Evolutionary conservation across 2,797 vertebrate species (phyloP), one percentile per base, ranked within the genome.

Genomic region (Lithobates sylvaticus): DNA sequence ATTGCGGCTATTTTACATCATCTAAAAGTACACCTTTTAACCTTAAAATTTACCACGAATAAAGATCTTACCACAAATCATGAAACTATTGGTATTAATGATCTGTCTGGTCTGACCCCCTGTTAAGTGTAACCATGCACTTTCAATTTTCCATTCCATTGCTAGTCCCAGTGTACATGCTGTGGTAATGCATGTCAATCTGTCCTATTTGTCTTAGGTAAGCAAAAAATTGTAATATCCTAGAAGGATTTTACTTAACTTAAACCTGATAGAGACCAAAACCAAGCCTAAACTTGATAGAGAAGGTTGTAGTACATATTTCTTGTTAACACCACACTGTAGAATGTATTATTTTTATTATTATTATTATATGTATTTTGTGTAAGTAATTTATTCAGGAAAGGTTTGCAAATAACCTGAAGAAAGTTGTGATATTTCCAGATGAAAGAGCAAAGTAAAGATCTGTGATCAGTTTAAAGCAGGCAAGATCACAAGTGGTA

Each of bases 31-130:
- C 86, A 83, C 81, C 81, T 88, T 81, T 73, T 85, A 89, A 90
- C 88, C 84, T 80, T 83, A 67, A 85, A 75, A 84, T 88, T 90
- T 88, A 91, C 84, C 89, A 88, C 72, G 79, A 18, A 76, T 85
- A 74, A 86, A 90, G 86, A 39, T 84, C 87, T 89, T 76, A 88
- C 89, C 86, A 83, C 84, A 89, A 84, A 36, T 69, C 42, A 61
- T 78, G 83, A 77, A 85, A 74, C 80, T 89, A 71, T 76, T 85
- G 72, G 88, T 84, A 44, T 12, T 83, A 86, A 88, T 67, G 68
- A 91, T 84, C 84, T 47, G 88, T 86, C 84, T 88, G 86, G 82
- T 86, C 74, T 84, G 72, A 90, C 80, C 86, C 81, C 83, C 69
- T 88, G 81, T 86, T 88, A 87, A 61, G 36, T 82, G 36, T 86